Evolutionary conservation across 2,888 invertebrate genomes (phyloP).

Genomic region (Gryllus longicercus): DNA sequence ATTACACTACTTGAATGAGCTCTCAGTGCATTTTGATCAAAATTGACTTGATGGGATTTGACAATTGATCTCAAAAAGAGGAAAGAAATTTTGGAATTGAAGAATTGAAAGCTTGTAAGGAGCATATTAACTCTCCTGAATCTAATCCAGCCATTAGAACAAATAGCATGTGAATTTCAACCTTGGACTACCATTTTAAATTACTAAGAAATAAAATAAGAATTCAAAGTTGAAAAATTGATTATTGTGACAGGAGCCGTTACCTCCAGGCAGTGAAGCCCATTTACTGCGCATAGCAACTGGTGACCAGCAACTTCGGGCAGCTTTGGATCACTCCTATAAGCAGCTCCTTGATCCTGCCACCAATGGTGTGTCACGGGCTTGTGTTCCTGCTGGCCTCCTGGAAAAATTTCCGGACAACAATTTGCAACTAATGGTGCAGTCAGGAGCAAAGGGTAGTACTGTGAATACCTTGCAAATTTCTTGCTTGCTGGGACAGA

Average conservation of each 20-base stretch:
- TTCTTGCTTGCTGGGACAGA: conserved; percentile 94
- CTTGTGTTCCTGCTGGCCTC: conserved; percentile 80
- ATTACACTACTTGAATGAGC: too few relatives aligned
- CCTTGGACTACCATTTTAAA: too few relatives aligned
- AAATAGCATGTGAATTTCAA: too few relatives aligned
- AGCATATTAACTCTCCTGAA: too few relatives aligned
- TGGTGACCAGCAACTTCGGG: conserved; percentile 37
- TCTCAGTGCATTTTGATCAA: too few relatives aligned
- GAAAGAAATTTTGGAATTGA: too few relatives aligned
- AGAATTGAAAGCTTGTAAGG: too few relatives aligned
- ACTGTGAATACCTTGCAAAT: conserved; percentile 98
- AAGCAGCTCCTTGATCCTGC: conserved; percentile 75
- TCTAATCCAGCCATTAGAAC: too few relatives aligned
- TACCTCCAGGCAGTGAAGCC: background rate
- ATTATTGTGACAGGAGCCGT: background rate
- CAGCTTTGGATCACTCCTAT: conserved; percentile 77
- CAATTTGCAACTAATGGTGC: conserved; percentile 97
- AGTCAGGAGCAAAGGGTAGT: conserved; percentile 98
- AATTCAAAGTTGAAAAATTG: too few relatives aligned
- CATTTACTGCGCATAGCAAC: background rate
- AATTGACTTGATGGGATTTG: too few relatives aligned
- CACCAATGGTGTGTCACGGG: conserved; percentile 63
- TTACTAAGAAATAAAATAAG: too few relatives aligned
- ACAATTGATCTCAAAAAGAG: too few relatives aligned
- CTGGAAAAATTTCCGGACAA: conserved; percentile 87